phyloP scores from a whole-genome alignment of 2,797 vertebrate genomes.

The Leptoclinus maculatus region DNA sequence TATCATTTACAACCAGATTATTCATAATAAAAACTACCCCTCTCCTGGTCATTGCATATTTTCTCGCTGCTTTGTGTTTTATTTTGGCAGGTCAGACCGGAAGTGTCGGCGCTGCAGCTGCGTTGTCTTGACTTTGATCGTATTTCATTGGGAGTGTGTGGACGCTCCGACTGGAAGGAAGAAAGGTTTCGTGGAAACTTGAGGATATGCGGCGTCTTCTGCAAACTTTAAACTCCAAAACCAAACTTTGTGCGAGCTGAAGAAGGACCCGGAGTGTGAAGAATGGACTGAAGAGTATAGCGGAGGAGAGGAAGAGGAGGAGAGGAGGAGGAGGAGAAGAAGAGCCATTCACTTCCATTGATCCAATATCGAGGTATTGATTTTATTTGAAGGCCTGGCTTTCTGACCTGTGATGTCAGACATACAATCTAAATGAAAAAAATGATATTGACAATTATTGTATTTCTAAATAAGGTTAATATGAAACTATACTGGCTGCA shows the following conservation, averaged over 20 bases:
- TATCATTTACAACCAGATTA: no score
- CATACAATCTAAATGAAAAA: not conserved
- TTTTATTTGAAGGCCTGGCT: conserved; percentile 43
- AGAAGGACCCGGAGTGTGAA: conserved; percentile 1
- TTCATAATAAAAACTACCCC: no score
- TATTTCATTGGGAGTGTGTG: conserved; percentile 42
- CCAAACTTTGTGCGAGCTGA: conserved; percentile 12
- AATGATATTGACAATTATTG: not conserved
- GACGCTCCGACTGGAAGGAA: conserved; percentile 42
- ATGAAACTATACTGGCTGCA: not conserved
- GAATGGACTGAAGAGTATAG: conserved; percentile 51
- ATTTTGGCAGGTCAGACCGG: conserved; percentile 59
- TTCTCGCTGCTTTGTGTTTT: conserved; percentile 36
- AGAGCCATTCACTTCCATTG: conserved; percentile 62
- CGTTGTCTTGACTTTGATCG: not conserved
- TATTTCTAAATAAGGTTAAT: not conserved
- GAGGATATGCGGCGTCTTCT: conserved; percentile 69
- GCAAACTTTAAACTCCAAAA: conserved; percentile 37
- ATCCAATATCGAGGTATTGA: conserved; percentile 72
- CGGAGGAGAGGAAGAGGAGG: conserved; percentile 29
- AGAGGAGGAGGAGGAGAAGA: not conserved
- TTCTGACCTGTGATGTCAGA: conserved; percentile 2
- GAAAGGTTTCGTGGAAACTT: conserved; percentile 44
- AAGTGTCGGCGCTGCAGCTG: fast-evolving
- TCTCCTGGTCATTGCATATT: no score